phyloP scores from a whole-genome alignment of 2,797 vertebrate species.

The Pempheris klunzingeri region DNA sequence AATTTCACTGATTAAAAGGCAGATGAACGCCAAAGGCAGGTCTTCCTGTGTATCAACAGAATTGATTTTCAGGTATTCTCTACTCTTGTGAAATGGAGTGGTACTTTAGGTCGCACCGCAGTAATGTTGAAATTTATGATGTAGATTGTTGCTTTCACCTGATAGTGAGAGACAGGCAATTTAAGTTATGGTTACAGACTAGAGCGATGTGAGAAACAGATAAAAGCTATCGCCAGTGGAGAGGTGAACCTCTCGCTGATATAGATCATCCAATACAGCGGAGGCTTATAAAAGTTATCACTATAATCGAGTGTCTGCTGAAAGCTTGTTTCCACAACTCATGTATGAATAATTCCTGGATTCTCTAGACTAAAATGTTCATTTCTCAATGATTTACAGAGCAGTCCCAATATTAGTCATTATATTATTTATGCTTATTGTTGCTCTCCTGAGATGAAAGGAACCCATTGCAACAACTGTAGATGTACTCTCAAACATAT shows the following conservation, averaged over 20 bases:
- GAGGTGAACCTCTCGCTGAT: constrained; percentile 54
- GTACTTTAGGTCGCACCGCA: constrained; percentile 11
- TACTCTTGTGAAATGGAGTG: constrained; percentile 35
- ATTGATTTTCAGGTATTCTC: constrained; percentile 36
- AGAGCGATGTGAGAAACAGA: constrained; percentile 52
- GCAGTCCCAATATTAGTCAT: constrained; percentile 9
- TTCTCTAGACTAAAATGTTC: constrained; percentile 24
- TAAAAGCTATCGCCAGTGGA: constrained; percentile 56
- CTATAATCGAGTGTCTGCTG: constrained; percentile 42
- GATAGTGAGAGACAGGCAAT: constrained; percentile 63
- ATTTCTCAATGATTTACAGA: constrained; percentile 24
- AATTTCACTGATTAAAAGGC: constrained; percentile 30
- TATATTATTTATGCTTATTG: constrained; percentile 20
- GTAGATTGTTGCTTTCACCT: constrained; percentile 51
- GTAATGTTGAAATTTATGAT: constrained; percentile 53
- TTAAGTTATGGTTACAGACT: constrained; percentile 55
- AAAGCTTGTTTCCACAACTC: constrained; percentile 51
- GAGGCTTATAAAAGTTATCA: constrained; percentile 52
- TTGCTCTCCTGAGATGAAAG: constrained; percentile 9
- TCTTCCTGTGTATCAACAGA: constrained; percentile 35
- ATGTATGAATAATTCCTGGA: constrained; percentile 52
- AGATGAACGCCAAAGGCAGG: constrained; percentile 38
- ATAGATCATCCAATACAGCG: constrained; percentile 61
- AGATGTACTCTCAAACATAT: constrained; percentile 17
- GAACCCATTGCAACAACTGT: constrained; percentile 9